Conservation (phyloP, 2,113 vertebrate species). For the Petrocephalus microphthalmus region DNA sequence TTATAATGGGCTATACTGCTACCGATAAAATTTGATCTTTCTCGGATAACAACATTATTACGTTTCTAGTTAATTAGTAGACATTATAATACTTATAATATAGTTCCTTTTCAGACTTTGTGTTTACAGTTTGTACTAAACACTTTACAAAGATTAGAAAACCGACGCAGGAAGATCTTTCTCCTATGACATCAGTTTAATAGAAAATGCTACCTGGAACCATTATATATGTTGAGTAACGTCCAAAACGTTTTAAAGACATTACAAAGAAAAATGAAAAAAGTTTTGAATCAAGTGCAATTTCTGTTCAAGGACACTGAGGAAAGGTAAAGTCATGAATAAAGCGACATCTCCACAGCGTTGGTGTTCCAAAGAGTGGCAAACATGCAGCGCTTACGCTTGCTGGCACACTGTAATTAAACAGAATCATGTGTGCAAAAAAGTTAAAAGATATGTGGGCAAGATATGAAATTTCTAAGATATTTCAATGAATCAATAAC, state of each 20-base stretch:
- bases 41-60: not conserved
- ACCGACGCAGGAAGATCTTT: not conserved
- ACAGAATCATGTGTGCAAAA: not conserved
- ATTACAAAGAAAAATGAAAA: not conserved
- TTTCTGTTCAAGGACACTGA: not conserved
- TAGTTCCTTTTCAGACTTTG: not conserved
- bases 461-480: not conserved
- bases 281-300: not conserved
- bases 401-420: not conserved
- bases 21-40: not conserved
- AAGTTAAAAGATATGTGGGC: not conserved
- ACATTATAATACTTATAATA: too few species aligned
- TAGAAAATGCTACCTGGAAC: not conserved
- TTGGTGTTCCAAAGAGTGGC: not conserved
- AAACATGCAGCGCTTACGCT: not conserved
- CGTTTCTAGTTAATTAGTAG: not conserved
- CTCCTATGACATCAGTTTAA: not conserved
- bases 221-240: not conserved
- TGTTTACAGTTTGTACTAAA: not conserved
- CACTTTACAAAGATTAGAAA: not conserved
- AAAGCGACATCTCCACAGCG: not conserved
- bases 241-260: not conserved
- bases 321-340: not conserved
- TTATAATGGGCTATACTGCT: not conserved
- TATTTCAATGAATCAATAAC: not conserved